Conservation (phyloP, 2,113 vertebrate species). For the Paralichthys olivaceus region DNA sequence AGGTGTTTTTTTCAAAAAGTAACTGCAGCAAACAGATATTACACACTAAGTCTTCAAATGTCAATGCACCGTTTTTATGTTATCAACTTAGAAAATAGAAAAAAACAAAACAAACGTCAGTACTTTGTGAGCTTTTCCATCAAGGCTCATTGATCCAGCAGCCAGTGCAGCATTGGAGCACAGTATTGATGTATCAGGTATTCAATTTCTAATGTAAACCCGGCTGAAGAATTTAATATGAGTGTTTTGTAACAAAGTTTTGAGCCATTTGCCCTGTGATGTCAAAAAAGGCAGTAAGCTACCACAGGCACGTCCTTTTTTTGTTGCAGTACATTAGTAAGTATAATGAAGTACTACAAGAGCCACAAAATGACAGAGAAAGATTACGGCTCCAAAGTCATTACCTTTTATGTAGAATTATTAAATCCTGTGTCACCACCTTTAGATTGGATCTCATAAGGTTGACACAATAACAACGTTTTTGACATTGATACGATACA, state of each 20-base stretch:
- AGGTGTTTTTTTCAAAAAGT: too few relatives aligned
- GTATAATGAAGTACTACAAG: too few relatives aligned
- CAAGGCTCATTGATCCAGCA: background rate
- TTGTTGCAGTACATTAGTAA: too few relatives aligned
- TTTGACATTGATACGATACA: too few relatives aligned
- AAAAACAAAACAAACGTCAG: background rate
- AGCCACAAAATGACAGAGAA: too few relatives aligned
- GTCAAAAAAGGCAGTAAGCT: too few relatives aligned
- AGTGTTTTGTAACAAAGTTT: too few relatives aligned
- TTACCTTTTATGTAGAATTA: too few relatives aligned
- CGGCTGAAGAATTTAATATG: background rate
- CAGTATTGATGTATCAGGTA: background rate
- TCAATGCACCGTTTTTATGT: background rate
- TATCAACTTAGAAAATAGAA: background rate
- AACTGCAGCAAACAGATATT: background rate
- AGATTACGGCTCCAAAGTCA: too few relatives aligned
- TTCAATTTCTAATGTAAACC: background rate
- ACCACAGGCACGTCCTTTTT: background rate
- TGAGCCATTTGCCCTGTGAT: too few relatives aligned
- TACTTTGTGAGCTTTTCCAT: background rate
- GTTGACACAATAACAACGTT: too few relatives aligned
- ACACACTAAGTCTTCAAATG: background rate
- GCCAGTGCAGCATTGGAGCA: background rate
- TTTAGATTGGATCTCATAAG: background rate
- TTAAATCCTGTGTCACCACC: background rate